A percentile compares a stretch with the other conserved stretches of the same genome.
These are phyloP conservation scores for Hipposideros armiger DNA, from an alignment of 2,113 vertebrate genomes.

Conservation along the genomic window DNA sequence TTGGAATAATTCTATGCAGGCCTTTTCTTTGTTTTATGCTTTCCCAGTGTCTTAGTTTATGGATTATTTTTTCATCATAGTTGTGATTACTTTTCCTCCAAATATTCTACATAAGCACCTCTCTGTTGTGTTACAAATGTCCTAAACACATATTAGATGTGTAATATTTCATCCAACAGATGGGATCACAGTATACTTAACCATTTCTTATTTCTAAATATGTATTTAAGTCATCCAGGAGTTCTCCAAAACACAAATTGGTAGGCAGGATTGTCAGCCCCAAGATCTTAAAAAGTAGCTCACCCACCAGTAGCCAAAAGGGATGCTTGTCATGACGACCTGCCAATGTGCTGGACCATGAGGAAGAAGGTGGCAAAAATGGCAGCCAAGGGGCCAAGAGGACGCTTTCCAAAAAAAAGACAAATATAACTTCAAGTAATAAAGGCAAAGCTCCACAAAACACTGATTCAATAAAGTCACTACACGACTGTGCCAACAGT, in stretches of 20 bases:
- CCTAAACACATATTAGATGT: neutral
- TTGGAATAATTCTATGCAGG: neutral
- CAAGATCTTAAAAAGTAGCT: neutral
- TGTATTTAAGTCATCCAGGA: neutral
- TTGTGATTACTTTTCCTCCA: neutral
- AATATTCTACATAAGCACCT: neutral
- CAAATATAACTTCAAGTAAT: neutral
- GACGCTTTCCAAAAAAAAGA: neutral
- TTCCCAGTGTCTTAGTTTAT: neutral
- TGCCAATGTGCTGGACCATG: neutral
- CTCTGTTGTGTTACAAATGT: conserved; percentile 18
- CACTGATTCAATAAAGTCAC: neutral
- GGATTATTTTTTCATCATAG: neutral
- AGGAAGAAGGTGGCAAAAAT: neutral
- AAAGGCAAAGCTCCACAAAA: neutral
- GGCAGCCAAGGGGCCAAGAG: neutral
- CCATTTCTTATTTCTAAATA: neutral
- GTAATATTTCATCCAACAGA: neutral
- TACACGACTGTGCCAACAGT: rapidly evolving
- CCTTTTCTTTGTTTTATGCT: neutral
- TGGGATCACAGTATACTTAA: neutral
- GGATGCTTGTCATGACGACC: neutral
- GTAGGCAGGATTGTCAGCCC: neutral
- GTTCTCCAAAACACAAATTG: neutral
- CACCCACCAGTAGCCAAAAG: neutral